Conservation (phyloP, 1,140 invertebrate genomes). For the Drosophila truncata region DNA sequence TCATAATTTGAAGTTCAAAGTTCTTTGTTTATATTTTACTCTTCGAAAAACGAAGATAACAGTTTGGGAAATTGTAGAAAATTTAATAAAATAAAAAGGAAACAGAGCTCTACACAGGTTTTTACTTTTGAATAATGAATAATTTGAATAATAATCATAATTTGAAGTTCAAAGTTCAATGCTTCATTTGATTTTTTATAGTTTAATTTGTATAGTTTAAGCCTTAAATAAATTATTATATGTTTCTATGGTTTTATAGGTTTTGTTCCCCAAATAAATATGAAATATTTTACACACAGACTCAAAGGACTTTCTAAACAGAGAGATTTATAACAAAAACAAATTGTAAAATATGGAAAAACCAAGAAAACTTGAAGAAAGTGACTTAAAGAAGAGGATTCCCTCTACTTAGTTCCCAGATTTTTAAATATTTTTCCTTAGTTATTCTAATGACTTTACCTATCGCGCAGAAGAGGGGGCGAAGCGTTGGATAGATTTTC, state of each 20-base stretch:
- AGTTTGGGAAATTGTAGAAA: neutral
- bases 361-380: neutral
- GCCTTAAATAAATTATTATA: neutral
- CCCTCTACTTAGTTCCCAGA: neutral
- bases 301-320: neutral
- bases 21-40: too few relatives aligned
- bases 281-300: neutral
- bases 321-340: neutral
- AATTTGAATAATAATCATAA: too few relatives aligned
- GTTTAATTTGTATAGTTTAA: neutral
- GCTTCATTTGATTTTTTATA: neutral
- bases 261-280: neutral
- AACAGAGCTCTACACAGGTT: slow-evolving; percentile 1
- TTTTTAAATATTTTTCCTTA: neutral
- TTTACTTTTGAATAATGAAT: too few relatives aligned
- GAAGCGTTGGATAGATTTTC: slow-evolving; percentile 84
- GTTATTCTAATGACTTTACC: slow-evolving; percentile 56
- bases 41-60: neutral
- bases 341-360: neutral
- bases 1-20: neutral
- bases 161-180: neutral
- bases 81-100: neutral
- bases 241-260: too few relatives aligned
- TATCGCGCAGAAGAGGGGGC: slow-evolving; percentile 85
- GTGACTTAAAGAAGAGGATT: neutral